phyloP scores from a whole-genome alignment of 1,140 invertebrate genomes.

The Oscheius sp. region DNA sequence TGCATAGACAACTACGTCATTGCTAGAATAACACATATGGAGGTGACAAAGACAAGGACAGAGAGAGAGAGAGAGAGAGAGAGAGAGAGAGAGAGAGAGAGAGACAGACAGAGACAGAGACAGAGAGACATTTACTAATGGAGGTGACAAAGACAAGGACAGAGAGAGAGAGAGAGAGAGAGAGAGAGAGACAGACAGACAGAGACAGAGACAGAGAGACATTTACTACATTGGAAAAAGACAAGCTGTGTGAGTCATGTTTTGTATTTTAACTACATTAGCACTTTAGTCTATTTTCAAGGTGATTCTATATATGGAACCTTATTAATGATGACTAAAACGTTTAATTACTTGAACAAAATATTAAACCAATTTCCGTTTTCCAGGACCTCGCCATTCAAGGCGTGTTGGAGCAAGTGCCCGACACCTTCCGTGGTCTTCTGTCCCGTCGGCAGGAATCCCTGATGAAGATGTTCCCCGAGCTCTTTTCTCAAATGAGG shows the following conservation, averaged over 20 bases:
- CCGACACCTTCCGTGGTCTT: slow-evolving; percentile 12
- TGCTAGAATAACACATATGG: neutral
- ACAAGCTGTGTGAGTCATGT: too few species aligned
- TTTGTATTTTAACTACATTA: too few species aligned
- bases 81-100: neutral
- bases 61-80: neutral
- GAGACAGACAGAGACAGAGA: neutral
- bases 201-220: neutral
- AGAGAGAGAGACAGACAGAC: neutral
- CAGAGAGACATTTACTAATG: too few species aligned
- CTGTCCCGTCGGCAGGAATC: neutral
- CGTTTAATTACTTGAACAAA: too few species aligned
- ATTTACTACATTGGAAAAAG: neutral
- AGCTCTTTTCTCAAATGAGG: slow-evolving; percentile 40
- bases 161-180: neutral
- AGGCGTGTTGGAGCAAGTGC: slow-evolving; percentile 8
- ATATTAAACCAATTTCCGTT: neutral
- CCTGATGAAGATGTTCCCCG: slow-evolving; percentile 36
- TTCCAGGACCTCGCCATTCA: slow-evolving; percentile 21
- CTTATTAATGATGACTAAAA: too few species aligned
- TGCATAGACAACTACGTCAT: too few species aligned
- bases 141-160: neutral
- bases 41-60: neutral
- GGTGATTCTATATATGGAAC: too few species aligned
- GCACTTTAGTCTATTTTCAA: too few species aligned